Base-by-base conservation (phyloP, 2,888 invertebrate species). In the Dryobota labecula region DNA sequence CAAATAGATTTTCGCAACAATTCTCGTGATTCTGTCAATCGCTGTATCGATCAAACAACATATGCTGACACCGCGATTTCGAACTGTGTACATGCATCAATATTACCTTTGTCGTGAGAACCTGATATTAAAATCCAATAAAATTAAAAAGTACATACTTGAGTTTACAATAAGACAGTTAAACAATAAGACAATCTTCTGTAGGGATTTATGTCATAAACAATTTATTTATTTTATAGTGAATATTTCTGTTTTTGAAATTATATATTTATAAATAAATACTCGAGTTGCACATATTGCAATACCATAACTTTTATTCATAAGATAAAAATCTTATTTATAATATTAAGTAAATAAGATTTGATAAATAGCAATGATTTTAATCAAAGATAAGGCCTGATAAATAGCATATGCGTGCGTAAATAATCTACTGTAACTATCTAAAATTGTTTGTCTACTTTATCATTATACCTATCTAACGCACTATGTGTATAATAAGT, bases 361-460 rank as follows among this genome's bases (percentile, higher is more conserved):
- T 53, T 72, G 36, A 45, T 62, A 66, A 68, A 73, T 60, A 56
- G 41, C 38, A 18, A 20, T n/a, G 49, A 74, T 69, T 63, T 56
- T 38, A 56, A 79, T 78, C 57, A 63, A 45, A 65, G 73, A 74
- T 57, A 41, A 49, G 2, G 13, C 20, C 38, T 36, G 20, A n/a
- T 71, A 41, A 53, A 33, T 47, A 64, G 47, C 4, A 49, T 30
- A 51, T 30, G n/a, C 13, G 18, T 58, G 15, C 43, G n/a, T 60
- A 64, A 47, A 70, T 70, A 67, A 61, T 66, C 2, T 47, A 13
- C 38, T 38, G n/a, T 41, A 51, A 33, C 65, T 43, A 65, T 53
- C 15, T 64, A 9, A 61, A 67, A 43, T 79, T 36, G 18, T 11
- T 30, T 49, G 9, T 13, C n/a, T 53, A 54, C 18, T 76, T n/a